phyloP scores from a whole-genome alignment of 2,797 vertebrate species.

The Emydoidea blandingii region DNA sequence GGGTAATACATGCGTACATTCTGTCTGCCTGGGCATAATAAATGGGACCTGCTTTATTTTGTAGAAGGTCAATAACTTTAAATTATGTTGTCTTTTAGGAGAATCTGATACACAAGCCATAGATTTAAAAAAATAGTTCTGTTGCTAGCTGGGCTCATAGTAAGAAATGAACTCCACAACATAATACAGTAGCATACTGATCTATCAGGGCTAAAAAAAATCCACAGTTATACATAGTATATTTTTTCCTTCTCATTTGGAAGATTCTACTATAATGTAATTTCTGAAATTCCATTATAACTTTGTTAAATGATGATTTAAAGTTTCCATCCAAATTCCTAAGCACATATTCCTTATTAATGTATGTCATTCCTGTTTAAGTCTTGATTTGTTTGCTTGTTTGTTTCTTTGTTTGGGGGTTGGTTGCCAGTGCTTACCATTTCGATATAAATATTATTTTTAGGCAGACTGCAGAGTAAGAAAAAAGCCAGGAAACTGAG shows the following conservation, averaged over 20 bases:
- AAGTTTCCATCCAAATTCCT: slow-evolving; percentile 8
- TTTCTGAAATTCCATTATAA: neutral
- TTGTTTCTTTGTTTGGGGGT: no score
- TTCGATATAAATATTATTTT: neutral
- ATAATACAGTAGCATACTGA: neutral
- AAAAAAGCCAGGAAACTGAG: neutral
- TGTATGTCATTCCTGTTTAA: neutral
- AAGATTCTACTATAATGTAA: neutral
- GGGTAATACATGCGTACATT: neutral
- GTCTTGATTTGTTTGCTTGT: neutral
- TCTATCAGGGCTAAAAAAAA: slow-evolving; percentile 38
- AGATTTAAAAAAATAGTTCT: neutral
- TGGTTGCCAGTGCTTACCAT: neutral
- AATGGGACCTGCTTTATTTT: neutral
- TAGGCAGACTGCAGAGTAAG: neutral
- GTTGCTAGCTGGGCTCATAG: slow-evolving; percentile 38
- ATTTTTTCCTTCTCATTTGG: slow-evolving; percentile 13
- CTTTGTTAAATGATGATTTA: neutral
- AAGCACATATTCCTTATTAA: neutral
- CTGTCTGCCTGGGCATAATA: neutral
- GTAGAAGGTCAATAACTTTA: neutral
- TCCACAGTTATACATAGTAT: neutral
- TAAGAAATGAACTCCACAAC: slow-evolving; percentile 33
- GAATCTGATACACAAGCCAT: neutral
- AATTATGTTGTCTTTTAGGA: neutral